Conservation (phyloP, 2,888 invertebrate species). For the Nomada goodeniana region DNA sequence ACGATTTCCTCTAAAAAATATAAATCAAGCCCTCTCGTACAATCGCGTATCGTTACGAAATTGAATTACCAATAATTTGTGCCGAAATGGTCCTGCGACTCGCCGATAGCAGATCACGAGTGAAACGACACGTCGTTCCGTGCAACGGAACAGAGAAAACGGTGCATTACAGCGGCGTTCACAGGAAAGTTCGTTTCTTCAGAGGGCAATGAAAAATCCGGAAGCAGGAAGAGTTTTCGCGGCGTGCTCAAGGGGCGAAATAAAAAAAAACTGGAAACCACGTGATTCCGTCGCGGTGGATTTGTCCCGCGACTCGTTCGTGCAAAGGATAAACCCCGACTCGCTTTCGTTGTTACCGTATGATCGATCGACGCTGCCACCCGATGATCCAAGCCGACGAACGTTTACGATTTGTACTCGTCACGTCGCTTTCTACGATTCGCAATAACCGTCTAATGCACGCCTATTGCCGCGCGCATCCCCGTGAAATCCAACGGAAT, state of each 20-base stretch:
- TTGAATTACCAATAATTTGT: too few species aligned
- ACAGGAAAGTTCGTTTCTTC: neutral
- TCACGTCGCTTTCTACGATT: slow-evolving; percentile 34
- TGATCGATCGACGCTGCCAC: slow-evolving; percentile 39
- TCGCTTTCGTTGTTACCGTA: slow-evolving; percentile 34
- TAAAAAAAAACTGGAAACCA: neutral
- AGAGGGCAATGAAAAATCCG: neutral
- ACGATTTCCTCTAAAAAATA: too few species aligned
- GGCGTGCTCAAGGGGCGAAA: neutral
- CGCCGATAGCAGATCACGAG: too few species aligned
- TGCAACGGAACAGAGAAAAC: neutral
- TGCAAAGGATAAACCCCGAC: slow-evolving; percentile 10
- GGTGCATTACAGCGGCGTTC: too few species aligned
- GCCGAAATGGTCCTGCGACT: too few species aligned
- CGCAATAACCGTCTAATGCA: slow-evolving; percentile 29
- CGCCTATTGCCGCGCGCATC: slow-evolving; percentile 10
- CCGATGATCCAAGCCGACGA: slow-evolving; percentile 34
- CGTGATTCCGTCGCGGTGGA: neutral
- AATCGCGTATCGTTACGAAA: too few species aligned
- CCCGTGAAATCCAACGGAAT: slow-evolving; percentile 14
- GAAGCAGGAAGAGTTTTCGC: slow-evolving; percentile 17
- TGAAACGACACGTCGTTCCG: neutral
- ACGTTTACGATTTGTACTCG: slow-evolving; percentile 45
- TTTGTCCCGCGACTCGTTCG: slow-evolving; percentile 2
- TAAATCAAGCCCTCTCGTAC: too few species aligned